Conservation (phyloP, 2,113 vertebrate species). For the Cavia aperea region DNA sequence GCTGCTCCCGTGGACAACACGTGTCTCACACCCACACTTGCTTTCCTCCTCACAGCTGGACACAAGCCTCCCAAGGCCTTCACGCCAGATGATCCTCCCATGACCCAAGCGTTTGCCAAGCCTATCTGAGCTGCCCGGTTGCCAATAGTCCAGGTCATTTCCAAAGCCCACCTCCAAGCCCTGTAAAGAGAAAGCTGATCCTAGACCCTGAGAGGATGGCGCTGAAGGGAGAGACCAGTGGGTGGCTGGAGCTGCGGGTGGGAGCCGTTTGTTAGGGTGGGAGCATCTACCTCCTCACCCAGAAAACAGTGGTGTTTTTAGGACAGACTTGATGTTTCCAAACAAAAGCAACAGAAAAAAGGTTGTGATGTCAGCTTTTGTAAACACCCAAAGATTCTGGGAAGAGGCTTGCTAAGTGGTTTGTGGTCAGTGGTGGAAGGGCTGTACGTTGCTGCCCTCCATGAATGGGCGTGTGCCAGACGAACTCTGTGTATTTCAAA, state of each 20-base stretch:
- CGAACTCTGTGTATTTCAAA: not conserved
- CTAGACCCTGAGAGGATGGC: not conserved
- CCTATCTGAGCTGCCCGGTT: not conserved
- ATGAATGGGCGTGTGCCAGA: no score
- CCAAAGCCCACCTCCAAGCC: not conserved
- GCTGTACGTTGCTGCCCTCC: not conserved
- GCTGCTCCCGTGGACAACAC: not conserved
- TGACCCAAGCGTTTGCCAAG: not conserved
- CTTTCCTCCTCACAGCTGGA: not conserved
- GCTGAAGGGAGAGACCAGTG: not conserved
- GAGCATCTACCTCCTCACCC: not conserved
- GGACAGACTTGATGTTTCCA: not conserved
- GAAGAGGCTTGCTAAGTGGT: not conserved
- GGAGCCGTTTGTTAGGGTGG: rapidly evolving
- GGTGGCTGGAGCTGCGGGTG: not conserved
- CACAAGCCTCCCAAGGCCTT: no score
- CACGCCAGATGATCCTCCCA: not conserved
- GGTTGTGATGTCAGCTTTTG: not conserved
- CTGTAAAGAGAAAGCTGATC: not conserved
- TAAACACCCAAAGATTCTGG: not conserved
- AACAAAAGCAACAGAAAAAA: not conserved
- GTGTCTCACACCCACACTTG: not conserved
- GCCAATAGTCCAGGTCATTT: not conserved
- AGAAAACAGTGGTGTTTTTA: not conserved
- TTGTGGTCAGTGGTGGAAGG: not conserved